phyloP scores from a whole-genome alignment of 2,113 vertebrate species.

The Lophius piscatorius region DNA sequence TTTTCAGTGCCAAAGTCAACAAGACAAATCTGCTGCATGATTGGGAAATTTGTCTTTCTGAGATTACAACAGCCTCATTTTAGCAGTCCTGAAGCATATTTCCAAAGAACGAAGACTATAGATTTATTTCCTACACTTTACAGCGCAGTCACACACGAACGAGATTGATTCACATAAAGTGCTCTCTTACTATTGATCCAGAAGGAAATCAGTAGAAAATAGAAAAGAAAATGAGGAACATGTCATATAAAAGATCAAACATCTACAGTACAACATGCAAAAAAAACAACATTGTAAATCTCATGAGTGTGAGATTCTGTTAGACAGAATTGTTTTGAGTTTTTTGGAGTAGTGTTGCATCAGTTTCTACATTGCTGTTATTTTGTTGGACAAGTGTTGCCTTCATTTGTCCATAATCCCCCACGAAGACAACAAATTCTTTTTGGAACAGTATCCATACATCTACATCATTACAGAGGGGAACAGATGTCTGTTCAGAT shows the following conservation, averaged over 20 bases:
- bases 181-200: no score
- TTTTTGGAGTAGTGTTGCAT: no score
- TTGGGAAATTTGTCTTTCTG: not conserved
- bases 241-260: no score
- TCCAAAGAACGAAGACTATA: not conserved
- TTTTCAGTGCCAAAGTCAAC: no score
- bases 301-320: not conserved
- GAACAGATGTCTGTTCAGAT: not conserved
- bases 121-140: not conserved
- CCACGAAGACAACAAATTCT: no score
- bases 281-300: not conserved
- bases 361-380: not conserved
- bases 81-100: not conserved
- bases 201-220: no score
- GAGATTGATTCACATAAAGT: no score
- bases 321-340: no score
- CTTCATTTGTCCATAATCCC: no score
- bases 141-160: not conserved
- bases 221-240: no score
- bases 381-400: not conserved
- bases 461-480: not conserved
- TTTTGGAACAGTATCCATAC: not conserved
- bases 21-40: no score
- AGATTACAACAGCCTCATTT: not conserved
- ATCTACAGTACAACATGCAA: not conserved